Evolutionary conservation across 2,797 vertebrate species (phyloP), one percentile per base, ranked within the genome.

Genomic region (Echeneis naucrates): DNA sequence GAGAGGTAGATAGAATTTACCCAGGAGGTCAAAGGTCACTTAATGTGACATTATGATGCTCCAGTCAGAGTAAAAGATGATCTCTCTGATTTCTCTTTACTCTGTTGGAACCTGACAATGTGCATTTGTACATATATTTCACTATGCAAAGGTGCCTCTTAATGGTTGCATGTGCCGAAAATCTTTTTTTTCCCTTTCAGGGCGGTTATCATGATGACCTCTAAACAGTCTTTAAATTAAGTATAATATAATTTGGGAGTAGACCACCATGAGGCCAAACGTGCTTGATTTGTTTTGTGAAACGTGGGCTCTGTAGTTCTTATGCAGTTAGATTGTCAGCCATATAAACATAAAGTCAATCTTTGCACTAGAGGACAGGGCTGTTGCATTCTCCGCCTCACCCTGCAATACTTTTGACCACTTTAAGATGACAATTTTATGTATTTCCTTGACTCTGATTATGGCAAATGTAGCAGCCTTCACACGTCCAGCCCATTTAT

Each of bases 61-160:
- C 40, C 48, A 71, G 48, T 53, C 21, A 69, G 42, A 70, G 70
- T 62, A 58, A 55, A 78, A 4, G 47, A 57, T 16, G 40, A 3
- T 38, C 55, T n/a, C n/a, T n/a, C n/a, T n/a, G n/a, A n/a, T 82
- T 75, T 65, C 33, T 61, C 50, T 33, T 68, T 32, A 17, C 52
- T 69, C 72, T 74, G 54, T 74, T 65, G 57, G 61, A 78, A 59
- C 52, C 51, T 63, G 52, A 71, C 10, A 74, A 72, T 56, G 62
- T 79, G 53, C 42, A 50, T 82, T 75, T 87, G 77, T 86, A 77
- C 71, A 86, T 77, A 82, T 52, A 78, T 54, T 55, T 81, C 42
- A 61, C 63, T 24, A 24, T 59, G 62, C 69, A 81, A 80, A 82
- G 58, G 42, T 61, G 65, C 53, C 68, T 59, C 82, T 85, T 80